Conservation (phyloP, 2,888 invertebrate genomes). For the Clostera curtula region DNA sequence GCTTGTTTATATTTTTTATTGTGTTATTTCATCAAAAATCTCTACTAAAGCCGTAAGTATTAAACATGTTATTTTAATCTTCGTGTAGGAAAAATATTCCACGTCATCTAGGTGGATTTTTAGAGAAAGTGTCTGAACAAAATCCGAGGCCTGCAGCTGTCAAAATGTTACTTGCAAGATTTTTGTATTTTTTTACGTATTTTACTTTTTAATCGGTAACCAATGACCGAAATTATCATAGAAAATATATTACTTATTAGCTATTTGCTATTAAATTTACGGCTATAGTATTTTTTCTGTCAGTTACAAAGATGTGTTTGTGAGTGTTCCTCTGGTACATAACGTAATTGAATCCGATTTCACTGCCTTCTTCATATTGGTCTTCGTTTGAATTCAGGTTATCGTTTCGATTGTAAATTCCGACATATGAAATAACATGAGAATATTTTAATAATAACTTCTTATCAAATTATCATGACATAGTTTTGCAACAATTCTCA, state of each 20-base stretch:
- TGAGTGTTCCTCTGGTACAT: constrained; percentile 8
- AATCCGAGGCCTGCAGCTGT: constrained; percentile 49
- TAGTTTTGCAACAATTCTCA: too few species aligned
- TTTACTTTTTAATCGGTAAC: constrained; percentile 10
- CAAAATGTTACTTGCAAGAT: constrained; percentile 36
- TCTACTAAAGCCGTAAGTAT: constrained; percentile 54
- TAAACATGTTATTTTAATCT: constrained; percentile 15
- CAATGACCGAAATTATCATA: not conserved
- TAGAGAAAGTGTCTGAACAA: constrained; percentile 27
- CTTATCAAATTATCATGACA: too few species aligned
- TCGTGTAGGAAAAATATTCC: constrained; percentile 12
- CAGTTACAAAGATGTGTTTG: constrained; percentile 7
- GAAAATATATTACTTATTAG: too few species aligned
- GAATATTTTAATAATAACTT: too few species aligned
- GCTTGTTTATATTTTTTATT: constrained; percentile 69
- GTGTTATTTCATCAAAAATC: constrained; percentile 44
- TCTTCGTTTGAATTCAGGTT: too few species aligned
- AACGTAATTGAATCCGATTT: too few species aligned
- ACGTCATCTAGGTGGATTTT: constrained; percentile 12
- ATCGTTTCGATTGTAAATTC: too few species aligned
- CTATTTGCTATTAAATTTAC: too few species aligned
- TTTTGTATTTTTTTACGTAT: constrained; percentile 23
- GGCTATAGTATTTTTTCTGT: constrained; percentile 6
- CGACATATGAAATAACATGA: too few species aligned
- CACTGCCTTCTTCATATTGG: too few species aligned